Base-by-base conservation (phyloP, 2,888 invertebrate genomes). In the Lochmaea crataegi region DNA sequence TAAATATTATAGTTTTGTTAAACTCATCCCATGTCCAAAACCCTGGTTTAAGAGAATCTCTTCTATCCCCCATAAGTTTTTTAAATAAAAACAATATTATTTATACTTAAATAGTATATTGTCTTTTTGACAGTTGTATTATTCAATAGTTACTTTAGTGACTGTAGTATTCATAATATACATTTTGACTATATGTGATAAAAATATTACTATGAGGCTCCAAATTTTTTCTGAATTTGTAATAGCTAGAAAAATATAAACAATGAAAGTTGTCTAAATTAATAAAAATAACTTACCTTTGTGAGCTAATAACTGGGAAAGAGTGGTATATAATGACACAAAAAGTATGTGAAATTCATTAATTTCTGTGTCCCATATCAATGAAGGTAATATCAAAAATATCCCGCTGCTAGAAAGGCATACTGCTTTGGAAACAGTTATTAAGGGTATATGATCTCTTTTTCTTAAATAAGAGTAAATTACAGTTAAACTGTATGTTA, bases 281-380 rank as follows among this genome's bases (percentile, higher is more conserved):
- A 65, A 32, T 65, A 32, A 32, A 16, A 65, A 61, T 68, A 45
- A 57, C 71, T 74, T 84, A 92, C 93, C 92, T 79, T 90, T 90
- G 81, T 93, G 91, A 0, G 92, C 90, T 73, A 90, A 89, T 45
- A 91, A 85, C 74, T 92, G 89, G 1, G 92, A 90, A 11, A 92
- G 87, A 22, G 91, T 87, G 68, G 91, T 91, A 81, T 94, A 94
- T 0, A 89, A 87, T 72, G 90, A 89, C 2, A 93, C 92, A 1
- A 94, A 88, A 10, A 87, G 77, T 75, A 90, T 88, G 82, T 92
- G 92, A 12, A 89, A 80, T 9, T 84, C 84, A 72, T 85, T 82
- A 32, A 82, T 79, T 70, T 83, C 83, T 65, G 83, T 82, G 67
- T 90, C 90, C 93, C 93, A 93, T 75, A 93, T 91, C 73, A 91